Conservation (phyloP, 2,113 vertebrate species). For the Trochalopteron elliotii region DNA sequence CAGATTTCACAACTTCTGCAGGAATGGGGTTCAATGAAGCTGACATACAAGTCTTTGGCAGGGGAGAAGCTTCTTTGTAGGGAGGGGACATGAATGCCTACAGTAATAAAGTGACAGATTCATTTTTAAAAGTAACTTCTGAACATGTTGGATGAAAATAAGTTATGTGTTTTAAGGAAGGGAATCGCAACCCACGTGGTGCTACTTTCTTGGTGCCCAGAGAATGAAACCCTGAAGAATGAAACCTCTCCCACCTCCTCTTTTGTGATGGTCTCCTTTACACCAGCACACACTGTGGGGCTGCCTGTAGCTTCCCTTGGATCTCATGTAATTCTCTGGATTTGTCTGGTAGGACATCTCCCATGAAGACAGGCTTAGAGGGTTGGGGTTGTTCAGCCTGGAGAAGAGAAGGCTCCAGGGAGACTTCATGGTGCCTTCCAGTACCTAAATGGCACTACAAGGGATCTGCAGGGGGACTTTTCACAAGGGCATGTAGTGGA, state of each 20-base stretch:
- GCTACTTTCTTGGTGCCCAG: neutral
- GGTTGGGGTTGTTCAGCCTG: neutral
- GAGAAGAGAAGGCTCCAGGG: neutral
- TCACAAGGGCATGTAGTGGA: neutral
- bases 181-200: rapidly evolving
- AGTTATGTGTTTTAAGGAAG: neutral
- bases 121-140: neutral
- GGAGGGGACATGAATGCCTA: neutral
- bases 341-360: neutral
- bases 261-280: neutral
- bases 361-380: neutral
- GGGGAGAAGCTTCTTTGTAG: neutral
- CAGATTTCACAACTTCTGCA: neutral
- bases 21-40: neutral
- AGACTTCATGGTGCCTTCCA: neutral
- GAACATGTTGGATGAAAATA: neutral
- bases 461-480: neutral
- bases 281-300: neutral
- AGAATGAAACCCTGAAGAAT: neutral
- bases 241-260: neutral
- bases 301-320: neutral
- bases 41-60: neutral
- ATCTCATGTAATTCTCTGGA: neutral
- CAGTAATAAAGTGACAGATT: neutral
- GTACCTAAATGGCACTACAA: neutral